A percentile compares a stretch with the other conserved stretches of the same genome.
These are phyloP conservation scores for Eciton burchellii DNA, from an alignment of 1,140 invertebrate species.

Conservation along the genomic window DNA sequence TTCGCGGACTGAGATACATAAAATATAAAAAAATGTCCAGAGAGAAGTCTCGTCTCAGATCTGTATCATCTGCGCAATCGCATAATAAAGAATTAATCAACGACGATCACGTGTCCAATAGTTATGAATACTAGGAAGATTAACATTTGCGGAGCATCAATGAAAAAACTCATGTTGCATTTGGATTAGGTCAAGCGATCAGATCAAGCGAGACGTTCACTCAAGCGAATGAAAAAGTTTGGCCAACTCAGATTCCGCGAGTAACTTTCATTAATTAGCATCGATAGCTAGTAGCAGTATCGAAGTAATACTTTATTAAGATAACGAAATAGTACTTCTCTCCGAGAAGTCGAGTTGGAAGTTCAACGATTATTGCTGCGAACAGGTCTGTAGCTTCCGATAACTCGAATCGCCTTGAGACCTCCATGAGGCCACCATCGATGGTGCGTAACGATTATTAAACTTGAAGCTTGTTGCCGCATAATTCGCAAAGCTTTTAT, in stretches of 20 bases:
- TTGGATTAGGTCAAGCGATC: too few relatives aligned
- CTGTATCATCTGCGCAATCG: too few relatives aligned
- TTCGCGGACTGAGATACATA: too few relatives aligned
- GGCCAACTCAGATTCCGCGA: background rate
- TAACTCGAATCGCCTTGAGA: slow-evolving; percentile 14
- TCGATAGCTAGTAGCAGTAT: slow-evolving; percentile 14
- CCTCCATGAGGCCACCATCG: slow-evolving; percentile 1
- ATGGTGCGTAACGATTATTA: slow-evolving; percentile 41
- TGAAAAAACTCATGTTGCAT: too few relatives aligned
- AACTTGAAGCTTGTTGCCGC: slow-evolving; percentile 42
- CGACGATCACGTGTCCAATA: too few relatives aligned
- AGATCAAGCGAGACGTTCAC: too few relatives aligned
- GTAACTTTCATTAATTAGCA: slow-evolving; percentile 43
- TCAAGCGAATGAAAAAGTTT: slow-evolving; percentile 21
- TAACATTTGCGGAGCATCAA: too few relatives aligned
- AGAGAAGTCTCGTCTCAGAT: too few relatives aligned
- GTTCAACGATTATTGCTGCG: slow-evolving; percentile 47
- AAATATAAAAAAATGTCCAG: too few relatives aligned
- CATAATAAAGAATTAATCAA: too few relatives aligned
- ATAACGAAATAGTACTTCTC: slow-evolving; percentile 2
- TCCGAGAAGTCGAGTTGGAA: slow-evolving; percentile 33
- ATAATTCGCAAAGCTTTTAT: slow-evolving; percentile 21
- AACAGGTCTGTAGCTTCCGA: slow-evolving; percentile 14
- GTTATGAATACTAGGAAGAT: too few relatives aligned
- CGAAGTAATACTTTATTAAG: slow-evolving; percentile 24